Evolutionary conservation across 1,140 invertebrate genomes (phyloP).

Genomic region (Drosophila erecta): DNA sequence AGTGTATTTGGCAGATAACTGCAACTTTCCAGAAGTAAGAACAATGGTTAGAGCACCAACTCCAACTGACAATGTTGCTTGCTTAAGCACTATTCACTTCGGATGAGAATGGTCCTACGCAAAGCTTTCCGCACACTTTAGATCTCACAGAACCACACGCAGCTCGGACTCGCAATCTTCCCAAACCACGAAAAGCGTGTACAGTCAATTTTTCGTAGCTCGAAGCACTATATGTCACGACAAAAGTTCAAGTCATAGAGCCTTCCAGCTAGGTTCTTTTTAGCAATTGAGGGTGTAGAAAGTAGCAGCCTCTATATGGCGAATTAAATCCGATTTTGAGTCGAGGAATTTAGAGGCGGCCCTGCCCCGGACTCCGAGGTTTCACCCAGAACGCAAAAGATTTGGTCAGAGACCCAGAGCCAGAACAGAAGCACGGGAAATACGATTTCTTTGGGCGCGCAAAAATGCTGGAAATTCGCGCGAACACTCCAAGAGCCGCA

Average conservation of each 20-base stretch:
- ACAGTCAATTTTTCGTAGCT: neutral
- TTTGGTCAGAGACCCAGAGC: neutral
- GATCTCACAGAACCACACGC: neutral
- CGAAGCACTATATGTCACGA: neutral
- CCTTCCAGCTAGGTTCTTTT: neutral
- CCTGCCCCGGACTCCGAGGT: too few relatives aligned
- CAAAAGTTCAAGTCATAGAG: neutral
- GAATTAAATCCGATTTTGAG: neutral
- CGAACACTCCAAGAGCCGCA: slow-evolving; percentile 43
- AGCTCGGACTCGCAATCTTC: neutral
- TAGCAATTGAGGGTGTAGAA: neutral
- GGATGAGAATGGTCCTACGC: neutral
- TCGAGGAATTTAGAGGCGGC: too few relatives aligned
- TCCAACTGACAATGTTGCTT: neutral
- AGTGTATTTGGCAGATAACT: neutral
- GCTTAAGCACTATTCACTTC: neutral
- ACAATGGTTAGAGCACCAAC: too few relatives aligned
- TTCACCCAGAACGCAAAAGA: neutral
- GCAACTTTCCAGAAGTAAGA: neutral
- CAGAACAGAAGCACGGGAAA: slow-evolving; percentile 25
- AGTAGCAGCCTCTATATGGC: neutral
- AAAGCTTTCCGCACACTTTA: neutral
- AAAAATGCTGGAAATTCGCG: slow-evolving; percentile 66
- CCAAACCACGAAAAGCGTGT: neutral
- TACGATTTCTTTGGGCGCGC: slow-evolving; percentile 67